Base-by-base conservation (phyloP, 2,797 vertebrate genomes). In the Stomatorhinus walkeri region DNA sequence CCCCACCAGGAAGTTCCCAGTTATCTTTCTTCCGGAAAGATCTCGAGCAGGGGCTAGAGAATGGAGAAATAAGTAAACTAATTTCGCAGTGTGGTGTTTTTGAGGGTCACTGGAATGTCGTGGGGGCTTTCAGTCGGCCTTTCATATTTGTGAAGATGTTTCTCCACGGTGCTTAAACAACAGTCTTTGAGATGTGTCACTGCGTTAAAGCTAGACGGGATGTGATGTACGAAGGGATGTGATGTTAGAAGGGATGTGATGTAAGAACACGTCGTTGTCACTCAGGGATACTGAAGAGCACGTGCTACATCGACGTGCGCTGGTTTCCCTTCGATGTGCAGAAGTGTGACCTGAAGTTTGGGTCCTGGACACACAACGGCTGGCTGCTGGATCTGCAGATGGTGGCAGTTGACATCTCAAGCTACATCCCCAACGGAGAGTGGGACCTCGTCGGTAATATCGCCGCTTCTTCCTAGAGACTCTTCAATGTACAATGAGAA, bases 321-420 rank as follows among this genome's bases (percentile, higher is more conserved):
- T 98, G 97, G 97, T 98, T 98, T 93, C 97, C 97, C 1, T 98
- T 98, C 72, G 97, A 98, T 85, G 96, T 98, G 76, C 97, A 98
- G 93, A 97, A 96, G 91, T 98, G 97, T 87, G 94, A 98, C 92
- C 94, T 98, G 90, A 98, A 98, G 93, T 98, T 98, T 91, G 97
- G 97, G 87, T 98, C 97, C n/a, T 98, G 97, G 97, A 98, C 97
- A 4, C 93, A 98, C 91, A 97, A 97, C 6, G 97, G 97, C 87
- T 98, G 97, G 97, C 91, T 97, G 88, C 94, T 98, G 91, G 97
- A 98, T 90, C 94, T 98, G 87, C 97, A 98, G 91, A 98, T 98
- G 97, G 95, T 97, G 0, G 96, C 97, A 0, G 97, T 96, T 83
- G 97, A 98, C 93, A 93, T 97, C 91, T 98, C 97, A 8, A 96